Evolutionary conservation across 2,113 vertebrate genomes (phyloP), one percentile per base, ranked within the genome.

Genomic region (Illadopsis cleaveri): DNA sequence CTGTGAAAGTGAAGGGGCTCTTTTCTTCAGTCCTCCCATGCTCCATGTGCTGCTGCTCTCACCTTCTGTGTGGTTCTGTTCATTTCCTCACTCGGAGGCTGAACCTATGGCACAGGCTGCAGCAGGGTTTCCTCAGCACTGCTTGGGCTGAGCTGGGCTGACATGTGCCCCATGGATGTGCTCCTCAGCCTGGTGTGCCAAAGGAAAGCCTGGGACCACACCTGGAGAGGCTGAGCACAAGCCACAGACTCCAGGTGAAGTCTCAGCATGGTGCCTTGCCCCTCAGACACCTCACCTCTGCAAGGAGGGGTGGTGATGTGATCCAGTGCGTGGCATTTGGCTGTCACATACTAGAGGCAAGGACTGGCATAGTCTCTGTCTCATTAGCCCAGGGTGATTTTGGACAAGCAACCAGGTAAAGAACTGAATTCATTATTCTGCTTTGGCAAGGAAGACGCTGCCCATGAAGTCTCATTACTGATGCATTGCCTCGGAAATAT

Each of bases 81-180:
- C 28, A 3, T 38, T 28, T 48, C 48, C 42, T 71, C 85, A 11
- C 53, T 30, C 24, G 3, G 27, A 65, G 40, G 33, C n/a, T 38
- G 56, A 56, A 51, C 7, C 9, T 16, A 4, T 0, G 0, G 66
- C 51, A 71, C 71, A 87, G 33, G 47, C 45, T 60, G 37, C 44
- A 16, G 53, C 11, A 28, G 61, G 65, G 25, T 21, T 86, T 35
- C 50, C 11, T 15, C 51, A 27, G 2, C 27, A 6, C 5, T 9
- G 0, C 57, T n/a, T 4, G 37, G 35, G 7, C 9, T 28, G 33
- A 35, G 28, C 15, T 17, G 53, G 40, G 72, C 47, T 35, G 44
- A 33, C 25, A 4, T 2, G 37, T 7, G 22, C 37, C 38, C 47
- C 2, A 0, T 13, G 61, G 19, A 9, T 7, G 45, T 17, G 47